phyloP scores from a whole-genome alignment of 2,888 invertebrate genomes.

The Eilema sororculum region DNA sequence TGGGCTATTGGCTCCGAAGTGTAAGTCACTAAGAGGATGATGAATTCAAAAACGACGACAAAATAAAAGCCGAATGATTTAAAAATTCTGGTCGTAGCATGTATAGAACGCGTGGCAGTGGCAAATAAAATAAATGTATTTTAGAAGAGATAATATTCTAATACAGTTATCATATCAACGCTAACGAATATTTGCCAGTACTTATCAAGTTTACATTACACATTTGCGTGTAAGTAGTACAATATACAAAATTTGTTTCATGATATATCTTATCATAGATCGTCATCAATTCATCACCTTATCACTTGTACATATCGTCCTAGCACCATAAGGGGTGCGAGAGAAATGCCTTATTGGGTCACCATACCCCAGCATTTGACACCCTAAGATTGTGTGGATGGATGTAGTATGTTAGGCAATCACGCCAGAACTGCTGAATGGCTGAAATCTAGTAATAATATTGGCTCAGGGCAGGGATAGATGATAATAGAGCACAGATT shows the following conservation, averaged over 20 bases:
- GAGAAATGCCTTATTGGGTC: too few relatives aligned
- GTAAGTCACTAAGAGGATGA: too few relatives aligned
- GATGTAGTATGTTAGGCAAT: too few relatives aligned
- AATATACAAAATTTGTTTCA: conserved; percentile 1
- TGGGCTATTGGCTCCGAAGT: too few relatives aligned
- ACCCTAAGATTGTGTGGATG: not conserved
- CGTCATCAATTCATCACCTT: not conserved
- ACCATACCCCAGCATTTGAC: not conserved
- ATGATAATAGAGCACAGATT: too few relatives aligned
- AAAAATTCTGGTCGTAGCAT: not conserved
- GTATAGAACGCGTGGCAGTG: not conserved
- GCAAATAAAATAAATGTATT: not conserved
- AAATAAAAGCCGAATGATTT: too few relatives aligned
- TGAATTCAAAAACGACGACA: too few relatives aligned
- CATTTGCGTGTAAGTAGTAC: not conserved
- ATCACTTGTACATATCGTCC: not conserved
- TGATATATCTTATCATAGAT: not conserved
- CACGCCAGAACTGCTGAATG: not conserved
- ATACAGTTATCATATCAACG: conserved; percentile 12
- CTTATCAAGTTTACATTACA: conserved; percentile 9
- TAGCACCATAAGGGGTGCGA: too few relatives aligned
- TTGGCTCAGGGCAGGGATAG: too few relatives aligned
- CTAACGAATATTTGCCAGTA: conserved; percentile 6
- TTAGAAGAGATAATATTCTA: conserved; percentile 6
- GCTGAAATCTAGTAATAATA: not conserved